These are phyloP conservation scores for Urocynchramus pylzowi DNA, from an alignment of 2,113 vertebrate species.

Conservation along the genomic window DNA sequence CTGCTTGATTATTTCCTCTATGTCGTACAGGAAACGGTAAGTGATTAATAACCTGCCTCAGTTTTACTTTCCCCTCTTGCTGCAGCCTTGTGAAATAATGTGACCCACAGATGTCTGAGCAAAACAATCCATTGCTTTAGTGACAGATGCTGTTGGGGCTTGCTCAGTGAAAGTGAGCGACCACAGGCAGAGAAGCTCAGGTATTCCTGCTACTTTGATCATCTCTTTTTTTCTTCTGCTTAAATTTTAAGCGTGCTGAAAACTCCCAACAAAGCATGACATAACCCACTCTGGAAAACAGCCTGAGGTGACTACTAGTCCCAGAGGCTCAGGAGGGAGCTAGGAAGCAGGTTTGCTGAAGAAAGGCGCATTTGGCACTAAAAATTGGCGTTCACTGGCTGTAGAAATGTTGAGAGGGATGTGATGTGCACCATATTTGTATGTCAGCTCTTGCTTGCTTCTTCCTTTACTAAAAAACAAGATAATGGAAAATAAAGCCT, in stretches of 20 bases:
- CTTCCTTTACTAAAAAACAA: not conserved
- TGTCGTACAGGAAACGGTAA: conserved; percentile 65
- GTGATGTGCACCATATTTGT: not conserved
- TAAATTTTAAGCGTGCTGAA: conserved; percentile 29
- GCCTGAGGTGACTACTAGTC: not conserved
- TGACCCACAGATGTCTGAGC: conserved; percentile 72
- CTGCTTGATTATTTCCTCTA: conserved; percentile 55
- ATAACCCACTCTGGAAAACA: not conserved
- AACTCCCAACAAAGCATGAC: not conserved
- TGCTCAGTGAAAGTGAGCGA: conserved; percentile 49
- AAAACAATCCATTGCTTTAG: conserved; percentile 61
- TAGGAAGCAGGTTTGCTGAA: not conserved
- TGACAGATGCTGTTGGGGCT: conserved; percentile 64
- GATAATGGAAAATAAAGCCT: conserved; percentile 10
- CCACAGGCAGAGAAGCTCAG: conserved; percentile 35
- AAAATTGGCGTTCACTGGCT: not conserved
- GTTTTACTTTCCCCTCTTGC: conserved; percentile 69
- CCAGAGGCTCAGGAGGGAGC: not conserved
- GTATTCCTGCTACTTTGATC: conserved; percentile 59
- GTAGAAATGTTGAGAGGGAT: not conserved
- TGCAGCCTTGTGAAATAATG: conserved; percentile 67
- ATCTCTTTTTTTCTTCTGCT: not conserved
- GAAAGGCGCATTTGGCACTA: not conserved
- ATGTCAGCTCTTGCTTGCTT: not conserved
- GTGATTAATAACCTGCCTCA: conserved; percentile 75